These are phyloP conservation scores for Tinea pellionella DNA, from an alignment of 2,888 invertebrate genomes.

Conservation along the genomic window DNA sequence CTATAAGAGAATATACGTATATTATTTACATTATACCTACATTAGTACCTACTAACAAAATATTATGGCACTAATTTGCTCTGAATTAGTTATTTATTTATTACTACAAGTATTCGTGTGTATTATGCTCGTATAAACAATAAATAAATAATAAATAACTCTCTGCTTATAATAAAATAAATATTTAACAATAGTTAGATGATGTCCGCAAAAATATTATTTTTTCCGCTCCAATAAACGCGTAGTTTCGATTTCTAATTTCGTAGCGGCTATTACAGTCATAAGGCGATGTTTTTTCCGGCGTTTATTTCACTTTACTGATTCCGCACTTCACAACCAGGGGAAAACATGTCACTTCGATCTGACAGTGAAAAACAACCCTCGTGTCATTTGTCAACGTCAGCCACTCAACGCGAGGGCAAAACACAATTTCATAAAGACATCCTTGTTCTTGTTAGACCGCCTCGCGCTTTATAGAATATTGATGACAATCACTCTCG, in stretches of 20 bases:
- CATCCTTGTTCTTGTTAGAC: constrained; percentile 56
- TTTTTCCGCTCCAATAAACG: neutral
- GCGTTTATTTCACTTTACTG: constrained; percentile 48
- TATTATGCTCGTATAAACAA: no score
- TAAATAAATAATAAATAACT: no score
- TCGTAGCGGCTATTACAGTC: constrained; percentile 23
- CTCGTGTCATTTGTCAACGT: constrained; percentile 62
- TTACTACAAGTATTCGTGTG: no score
- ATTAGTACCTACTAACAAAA: no score
- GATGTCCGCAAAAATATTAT: neutral
- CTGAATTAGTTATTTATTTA: no score
- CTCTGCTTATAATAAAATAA: no score
- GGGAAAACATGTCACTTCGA: constrained; percentile 61
- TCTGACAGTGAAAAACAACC: constrained; percentile 64
- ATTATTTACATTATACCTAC: no score
- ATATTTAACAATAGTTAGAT: no score
- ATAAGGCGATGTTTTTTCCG: constrained; percentile 27
- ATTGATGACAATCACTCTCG: constrained; percentile 18
- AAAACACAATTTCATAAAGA: constrained; percentile 66
- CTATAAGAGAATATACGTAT: no score
- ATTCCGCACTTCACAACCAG: constrained; percentile 48
- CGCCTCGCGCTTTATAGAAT: constrained; percentile 35
- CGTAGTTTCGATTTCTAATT: neutral
- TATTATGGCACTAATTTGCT: no score
- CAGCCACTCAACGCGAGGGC: constrained; percentile 52